Evolutionary conservation across 1,140 invertebrate genomes (phyloP), one percentile per base, ranked within the genome.

Genomic region (Conus ventricosus): DNA sequence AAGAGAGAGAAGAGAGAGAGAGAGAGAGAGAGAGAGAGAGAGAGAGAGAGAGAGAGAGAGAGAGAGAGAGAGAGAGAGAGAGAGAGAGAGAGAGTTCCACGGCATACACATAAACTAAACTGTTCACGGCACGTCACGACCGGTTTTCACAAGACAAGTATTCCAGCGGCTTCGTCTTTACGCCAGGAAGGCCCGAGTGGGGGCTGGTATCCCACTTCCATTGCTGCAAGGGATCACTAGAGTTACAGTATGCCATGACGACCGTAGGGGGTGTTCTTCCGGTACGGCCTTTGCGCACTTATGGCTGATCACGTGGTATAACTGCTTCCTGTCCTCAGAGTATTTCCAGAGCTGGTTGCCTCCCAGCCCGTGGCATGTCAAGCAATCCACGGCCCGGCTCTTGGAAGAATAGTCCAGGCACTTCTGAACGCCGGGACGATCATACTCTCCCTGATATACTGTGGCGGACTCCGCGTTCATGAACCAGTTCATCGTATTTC

Each of bases 141-240:
- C 4, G 13, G 13, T 39, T 4, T n/a, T 80, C 76, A 80, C 23
- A 80, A 13, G 13, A 80, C 76, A 10, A 27, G 53, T 83, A 55
- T 55, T 20, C 81, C 81, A 20, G 81, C 81, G 5, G 51, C 53
- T 53, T 55, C 55, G 55, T 83, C 81, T 53, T 83, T 83, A 7
- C 81, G 51, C 81, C 81, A 83, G 53, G 81, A 83, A 55, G 81
- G 81, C 10, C 81, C 81, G 17, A 4, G 81, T 11, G 23, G n/a
- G 81, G 81, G 27, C 81, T 55, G 53, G 81, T 83, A 23, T 83
- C 81, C 81, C 81, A 83, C 55, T 55, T 6, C 81, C 81, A 83
- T 53, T 83, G 81, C 54, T 83, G 81, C 15, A 51, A 51, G 15
- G 81, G 81, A 53, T 83, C 51, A 53, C 27, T 27, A 10, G 15